Percentiles rank a stretch among this genome's conserved stretches.
Evolutionary conservation across 1,140 invertebrate species (phyloP).

Genomic region (Diorhabda sublineata): DNA sequence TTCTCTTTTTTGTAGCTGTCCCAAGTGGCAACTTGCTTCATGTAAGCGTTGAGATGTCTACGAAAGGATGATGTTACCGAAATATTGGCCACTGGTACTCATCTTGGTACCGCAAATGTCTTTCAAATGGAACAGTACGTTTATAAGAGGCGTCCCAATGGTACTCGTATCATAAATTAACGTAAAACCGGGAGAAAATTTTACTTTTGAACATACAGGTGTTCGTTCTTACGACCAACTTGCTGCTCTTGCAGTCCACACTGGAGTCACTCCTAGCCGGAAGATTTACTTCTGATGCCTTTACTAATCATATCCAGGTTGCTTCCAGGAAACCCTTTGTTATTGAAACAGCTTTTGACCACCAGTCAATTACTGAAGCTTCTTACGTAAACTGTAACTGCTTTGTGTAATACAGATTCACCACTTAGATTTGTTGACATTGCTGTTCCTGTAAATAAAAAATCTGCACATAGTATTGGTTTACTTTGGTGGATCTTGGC

Average conservation of each 20-base stretch:
- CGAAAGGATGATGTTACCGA: conserved; percentile 97
- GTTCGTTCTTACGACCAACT: conserved; percentile 93
- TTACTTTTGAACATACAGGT: conserved; percentile 91
- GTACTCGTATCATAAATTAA: conserved; percentile 93
- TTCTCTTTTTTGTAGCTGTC: conserved; percentile 13
- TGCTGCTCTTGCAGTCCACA: conserved; percentile 97
- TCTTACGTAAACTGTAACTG: conserved; percentile 99
- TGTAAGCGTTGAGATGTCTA: conserved; percentile 85
- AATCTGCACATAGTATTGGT: conserved; percentile 92
- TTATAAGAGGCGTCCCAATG: conserved; percentile 91
- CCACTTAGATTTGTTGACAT: conserved; percentile 96
- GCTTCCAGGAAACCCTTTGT: conserved; percentile 98
- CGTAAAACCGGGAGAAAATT: conserved; percentile 98
- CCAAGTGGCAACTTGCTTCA: conserved; percentile 16
- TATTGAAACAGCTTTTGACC: conserved; percentile 92
- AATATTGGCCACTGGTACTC: conserved; percentile 91
- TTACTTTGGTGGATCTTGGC: conserved; percentile 99
- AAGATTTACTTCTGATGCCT: conserved; percentile 90
- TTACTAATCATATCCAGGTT: conserved; percentile 67
- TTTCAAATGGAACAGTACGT: conserved; percentile 80
- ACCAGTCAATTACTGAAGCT: conserved; percentile 97
- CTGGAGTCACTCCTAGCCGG: conserved; percentile 97
- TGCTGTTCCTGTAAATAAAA: conserved; percentile 99
- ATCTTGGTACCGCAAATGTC: conserved; percentile 91
- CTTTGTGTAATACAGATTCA: conserved; percentile 93